These are phyloP conservation scores for Anticlea derivata DNA, from an alignment of 2,888 invertebrate species.

Conservation along the genomic window DNA sequence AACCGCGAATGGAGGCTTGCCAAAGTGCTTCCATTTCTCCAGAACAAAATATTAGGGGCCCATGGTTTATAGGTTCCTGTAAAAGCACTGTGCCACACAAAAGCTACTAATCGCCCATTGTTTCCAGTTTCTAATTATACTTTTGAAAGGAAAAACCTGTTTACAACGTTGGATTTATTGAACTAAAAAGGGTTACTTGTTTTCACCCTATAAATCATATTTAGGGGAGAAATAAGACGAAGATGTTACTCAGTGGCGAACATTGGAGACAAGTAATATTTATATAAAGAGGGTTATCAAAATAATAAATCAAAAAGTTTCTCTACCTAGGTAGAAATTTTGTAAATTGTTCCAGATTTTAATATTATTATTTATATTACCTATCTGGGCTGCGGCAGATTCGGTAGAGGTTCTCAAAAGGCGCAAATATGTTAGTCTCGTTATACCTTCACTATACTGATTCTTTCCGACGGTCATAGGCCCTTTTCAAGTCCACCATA, in stretches of 20 bases:
- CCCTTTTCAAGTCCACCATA: no score
- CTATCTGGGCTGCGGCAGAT: no score
- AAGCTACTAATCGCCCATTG: slow-evolving; percentile 32
- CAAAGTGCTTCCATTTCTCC: slow-evolving; percentile 20
- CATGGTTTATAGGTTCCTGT: slow-evolving; percentile 29
- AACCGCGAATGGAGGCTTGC: slow-evolving; percentile 13
- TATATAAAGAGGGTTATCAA: no score
- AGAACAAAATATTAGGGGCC: slow-evolving; percentile 21
- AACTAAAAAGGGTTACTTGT: slow-evolving; percentile 10
- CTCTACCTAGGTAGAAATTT: no score
- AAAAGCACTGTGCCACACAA: slow-evolving; percentile 28
- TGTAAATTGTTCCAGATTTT: no score
- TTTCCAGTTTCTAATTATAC: slow-evolving; percentile 33
- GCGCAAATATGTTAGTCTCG: no score
- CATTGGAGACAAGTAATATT: no score
- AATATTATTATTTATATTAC: no score
- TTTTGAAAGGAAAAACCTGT: slow-evolving; percentile 31
- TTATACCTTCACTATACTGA: no score
- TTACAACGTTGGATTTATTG: slow-evolving; percentile 22
- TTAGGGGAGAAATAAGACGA: neutral
- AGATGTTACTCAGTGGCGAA: neutral
- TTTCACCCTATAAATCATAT: slow-evolving; percentile 3
- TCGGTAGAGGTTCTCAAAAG: no score
- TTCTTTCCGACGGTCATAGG: no score
- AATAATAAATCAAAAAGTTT: no score